These are phyloP conservation scores for Bombus superbus DNA, from an alignment of 1,140 invertebrate genomes.

Conservation along the genomic window DNA sequence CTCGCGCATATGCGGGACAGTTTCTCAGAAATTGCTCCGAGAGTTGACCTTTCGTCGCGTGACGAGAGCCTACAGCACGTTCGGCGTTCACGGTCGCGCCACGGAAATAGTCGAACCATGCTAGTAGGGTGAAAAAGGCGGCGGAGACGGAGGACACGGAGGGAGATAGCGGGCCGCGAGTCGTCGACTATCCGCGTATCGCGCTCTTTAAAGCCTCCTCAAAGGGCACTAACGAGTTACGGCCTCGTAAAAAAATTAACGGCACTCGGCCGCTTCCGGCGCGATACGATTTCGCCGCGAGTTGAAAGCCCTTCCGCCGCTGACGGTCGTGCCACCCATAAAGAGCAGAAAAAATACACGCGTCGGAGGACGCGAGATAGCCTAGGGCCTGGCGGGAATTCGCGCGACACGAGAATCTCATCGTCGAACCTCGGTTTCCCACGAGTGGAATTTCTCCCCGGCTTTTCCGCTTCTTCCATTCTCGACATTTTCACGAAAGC, in stretches of 20 bases:
- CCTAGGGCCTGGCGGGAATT: background rate
- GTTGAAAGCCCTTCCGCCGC: background rate
- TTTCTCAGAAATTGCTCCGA: slow-evolving; percentile 20
- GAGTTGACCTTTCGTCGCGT: slow-evolving; percentile 54
- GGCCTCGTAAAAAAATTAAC: slow-evolving; percentile 51
- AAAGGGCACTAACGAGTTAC: slow-evolving; percentile 43
- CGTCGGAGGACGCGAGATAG: background rate
- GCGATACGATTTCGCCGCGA: slow-evolving; percentile 26
- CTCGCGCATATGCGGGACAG: background rate
- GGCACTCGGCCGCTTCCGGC: slow-evolving; percentile 24
- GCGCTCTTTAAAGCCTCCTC: slow-evolving; percentile 32
- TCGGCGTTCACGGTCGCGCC: slow-evolving; percentile 46
- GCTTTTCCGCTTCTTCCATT: slow-evolving; percentile 1
- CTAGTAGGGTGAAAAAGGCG: background rate
- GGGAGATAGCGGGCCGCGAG: background rate
- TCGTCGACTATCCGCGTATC: slow-evolving; percentile 22
- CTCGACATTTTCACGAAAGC: background rate
- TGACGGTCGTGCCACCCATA: background rate
- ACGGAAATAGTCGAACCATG: slow-evolving; percentile 35
- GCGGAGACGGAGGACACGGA: background rate
- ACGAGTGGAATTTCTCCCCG: background rate
- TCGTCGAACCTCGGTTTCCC: background rate
- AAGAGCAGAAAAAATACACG: background rate
- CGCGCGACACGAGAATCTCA: background rate
- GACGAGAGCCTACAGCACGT: slow-evolving; percentile 35